Evolutionary conservation across 2,797 vertebrate genomes (phyloP).

Genomic region (Tarsius wallacei): DNA sequence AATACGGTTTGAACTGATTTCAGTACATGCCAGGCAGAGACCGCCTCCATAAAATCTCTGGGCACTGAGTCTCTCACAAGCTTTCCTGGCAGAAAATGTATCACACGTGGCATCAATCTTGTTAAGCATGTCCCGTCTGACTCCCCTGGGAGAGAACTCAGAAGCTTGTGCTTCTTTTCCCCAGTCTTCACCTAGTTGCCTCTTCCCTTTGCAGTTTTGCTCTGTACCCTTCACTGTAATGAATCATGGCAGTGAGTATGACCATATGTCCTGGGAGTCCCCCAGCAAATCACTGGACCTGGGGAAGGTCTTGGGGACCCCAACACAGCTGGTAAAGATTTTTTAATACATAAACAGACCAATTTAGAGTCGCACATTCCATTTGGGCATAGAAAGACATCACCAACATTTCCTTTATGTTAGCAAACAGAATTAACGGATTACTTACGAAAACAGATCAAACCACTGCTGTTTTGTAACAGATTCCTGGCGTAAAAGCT

Average conservation of each 20-base stretch:
- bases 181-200: background rate
- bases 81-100: background rate
- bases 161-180: background rate
- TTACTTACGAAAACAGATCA: constrained; percentile 98
- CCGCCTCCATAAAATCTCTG: background rate
- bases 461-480: constrained; percentile 99
- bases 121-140: background rate
- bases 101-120: background rate
- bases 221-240: background rate
- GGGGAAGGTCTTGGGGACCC: background rate
- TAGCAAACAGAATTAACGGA: constrained; percentile 69
- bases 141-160: background rate
- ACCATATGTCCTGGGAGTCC: background rate
- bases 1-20: constrained; percentile 13
- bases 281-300: background rate
- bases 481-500: constrained; percentile 98
- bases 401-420: constrained; percentile 48
- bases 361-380: background rate
- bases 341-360: constrained; percentile 44
- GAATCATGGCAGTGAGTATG: background rate
- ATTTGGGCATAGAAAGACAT: constrained; percentile 5
- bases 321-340: background rate
- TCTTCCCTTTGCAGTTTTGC: constrained; percentile 32
- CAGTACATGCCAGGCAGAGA: background rate
- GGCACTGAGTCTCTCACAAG: background rate